Evolutionary conservation across 1,140 invertebrate genomes (phyloP), one percentile per base, ranked within the genome.

Genomic region (Tetragonula clypearis): DNA sequence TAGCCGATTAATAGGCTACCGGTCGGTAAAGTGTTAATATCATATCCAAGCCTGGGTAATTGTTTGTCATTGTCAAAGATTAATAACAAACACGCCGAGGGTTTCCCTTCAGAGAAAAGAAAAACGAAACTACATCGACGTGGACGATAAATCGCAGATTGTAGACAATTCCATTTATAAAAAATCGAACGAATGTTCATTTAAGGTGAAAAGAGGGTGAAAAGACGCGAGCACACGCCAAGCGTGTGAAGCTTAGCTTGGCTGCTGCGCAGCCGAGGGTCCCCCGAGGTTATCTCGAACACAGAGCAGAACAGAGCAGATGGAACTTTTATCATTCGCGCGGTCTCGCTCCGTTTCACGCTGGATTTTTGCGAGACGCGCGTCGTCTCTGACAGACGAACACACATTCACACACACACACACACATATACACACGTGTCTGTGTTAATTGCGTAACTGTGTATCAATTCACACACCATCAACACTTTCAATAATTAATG

Each of bases 271-370:
- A 89, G 85, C 62, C 74, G 9, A 71, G 49, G 85, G 76, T 85
- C 79, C 55, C 55, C 23, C 30, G 79, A 30, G 88, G 88, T 89
- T 90, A 89, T 90, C 88, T 75, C 75, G n/a, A 41, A 55, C 30
- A 30, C 68, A 58, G 21, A 49, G 55, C 68, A 58, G 21, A 58
- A 76, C 74, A 41, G 41, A 49, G 41, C 41, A 49, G 83, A 60
- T 60, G 73, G 19, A 58, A 53, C 30, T 8, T 66, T 85, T 89
- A 90, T 90, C 88, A 62, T 56, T 19, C 11, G 53, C 62, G 35
- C 35, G 49, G 77, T 77, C 82, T 85, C 69, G 82, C 58, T 80
- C 86, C 85, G 86, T 87, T 86, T 80, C 86, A 86, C 68, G 55
- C 72, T 53, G 35, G 55, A 87, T 89, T 90, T 90, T 90, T 90